phyloP scores from a whole-genome alignment of 2,888 invertebrate genomes.

The Sarcophaga rosellei region DNA sequence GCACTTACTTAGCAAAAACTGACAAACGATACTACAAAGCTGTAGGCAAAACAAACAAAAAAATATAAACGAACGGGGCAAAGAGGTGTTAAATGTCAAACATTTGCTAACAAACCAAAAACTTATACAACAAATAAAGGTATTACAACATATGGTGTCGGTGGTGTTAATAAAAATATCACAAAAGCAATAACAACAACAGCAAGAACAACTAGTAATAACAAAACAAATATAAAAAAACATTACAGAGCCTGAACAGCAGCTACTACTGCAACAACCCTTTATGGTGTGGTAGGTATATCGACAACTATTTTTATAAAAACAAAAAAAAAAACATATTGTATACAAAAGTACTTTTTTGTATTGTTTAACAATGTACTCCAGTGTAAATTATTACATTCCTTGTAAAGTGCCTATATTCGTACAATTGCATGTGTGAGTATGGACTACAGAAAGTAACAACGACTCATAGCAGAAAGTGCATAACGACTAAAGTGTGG shows the following conservation, averaged over 20 bases:
- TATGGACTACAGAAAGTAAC: background rate
- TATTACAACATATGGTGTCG: constrained; percentile 54
- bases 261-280: background rate
- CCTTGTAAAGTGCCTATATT: background rate
- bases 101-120: constrained; percentile 59
- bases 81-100: constrained; percentile 65
- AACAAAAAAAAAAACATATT: background rate
- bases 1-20: constrained; percentile 22
- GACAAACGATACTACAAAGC: background rate
- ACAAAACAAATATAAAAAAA: constrained; percentile 36
- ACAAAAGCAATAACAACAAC: constrained; percentile 6
- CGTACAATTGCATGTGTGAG: background rate
- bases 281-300: background rate
- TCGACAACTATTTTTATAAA: background rate
- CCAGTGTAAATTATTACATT: background rate
- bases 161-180: constrained; percentile 43
- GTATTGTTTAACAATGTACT: too few relatives aligned
- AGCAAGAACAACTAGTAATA: constrained; percentile 4
- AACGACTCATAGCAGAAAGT: background rate
- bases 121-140: background rate
- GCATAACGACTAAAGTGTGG: constrained; percentile 43
- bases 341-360: background rate
- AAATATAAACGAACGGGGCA: background rate
- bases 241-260: background rate
- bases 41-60: too few relatives aligned